Evolutionary conservation across 1,140 invertebrate species (phyloP).

Genomic region (Drosophila baimaii): DNA sequence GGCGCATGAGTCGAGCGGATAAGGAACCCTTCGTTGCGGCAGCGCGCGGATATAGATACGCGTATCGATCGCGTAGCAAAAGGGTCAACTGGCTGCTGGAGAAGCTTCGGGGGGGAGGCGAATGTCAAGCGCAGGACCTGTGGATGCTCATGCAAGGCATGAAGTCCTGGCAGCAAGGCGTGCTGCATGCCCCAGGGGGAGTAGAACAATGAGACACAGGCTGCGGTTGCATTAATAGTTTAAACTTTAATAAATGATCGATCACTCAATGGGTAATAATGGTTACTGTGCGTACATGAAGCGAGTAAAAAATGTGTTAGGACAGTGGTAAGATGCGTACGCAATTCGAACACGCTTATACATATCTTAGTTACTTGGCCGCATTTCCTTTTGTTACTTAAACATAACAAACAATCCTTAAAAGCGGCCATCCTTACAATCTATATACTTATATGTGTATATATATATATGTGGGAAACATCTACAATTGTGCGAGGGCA

Average conservation of each 20-base stretch:
- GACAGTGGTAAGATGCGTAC: slow-evolving; percentile 40
- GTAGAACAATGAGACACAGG: background rate
- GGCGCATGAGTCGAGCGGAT: slow-evolving; percentile 7
- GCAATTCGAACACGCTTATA: slow-evolving; percentile 40
- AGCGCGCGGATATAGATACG: slow-evolving; percentile 11
- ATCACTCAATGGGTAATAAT: slow-evolving; percentile 27
- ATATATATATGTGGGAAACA: slow-evolving; percentile 10
- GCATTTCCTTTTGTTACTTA: slow-evolving; percentile 32
- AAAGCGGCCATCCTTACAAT: slow-evolving; percentile 24
- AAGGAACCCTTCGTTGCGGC: slow-evolving; percentile 15
- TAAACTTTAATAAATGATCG: slow-evolving; percentile 43
- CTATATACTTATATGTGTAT: slow-evolving; percentile 21
- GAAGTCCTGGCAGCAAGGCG: slow-evolving; percentile 21
- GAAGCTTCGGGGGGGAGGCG: background rate
- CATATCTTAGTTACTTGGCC: slow-evolving; percentile 27
- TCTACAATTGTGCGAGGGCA: slow-evolving; percentile 47
- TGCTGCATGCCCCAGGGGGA: background rate
- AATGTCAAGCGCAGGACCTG: background rate
- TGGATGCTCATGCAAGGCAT: slow-evolving; percentile 10
- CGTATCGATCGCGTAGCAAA: slow-evolving; percentile 14
- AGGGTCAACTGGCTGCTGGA: slow-evolving; percentile 23
- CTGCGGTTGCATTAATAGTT: slow-evolving; percentile 6
- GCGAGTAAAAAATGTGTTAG: slow-evolving; percentile 44
- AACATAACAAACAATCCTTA: slow-evolving; percentile 38
- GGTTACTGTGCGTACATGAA: slow-evolving; percentile 46